Conservation (phyloP, 2,888 invertebrate genomes). For the Orthosia incerta region DNA sequence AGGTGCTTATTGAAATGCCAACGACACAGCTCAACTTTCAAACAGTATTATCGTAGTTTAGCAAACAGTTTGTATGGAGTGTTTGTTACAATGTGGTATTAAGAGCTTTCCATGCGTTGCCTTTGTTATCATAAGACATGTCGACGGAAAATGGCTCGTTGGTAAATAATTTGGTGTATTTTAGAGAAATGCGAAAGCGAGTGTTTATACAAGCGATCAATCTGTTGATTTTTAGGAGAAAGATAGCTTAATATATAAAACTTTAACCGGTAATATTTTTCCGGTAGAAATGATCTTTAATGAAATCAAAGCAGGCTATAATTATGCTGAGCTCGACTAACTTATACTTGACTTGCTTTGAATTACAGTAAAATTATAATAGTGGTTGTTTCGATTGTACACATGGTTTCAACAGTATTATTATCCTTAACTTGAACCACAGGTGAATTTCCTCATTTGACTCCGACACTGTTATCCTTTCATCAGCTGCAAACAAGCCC, state of each 20-base stretch:
- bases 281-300: too few relatives aligned
- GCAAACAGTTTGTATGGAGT: slow-evolving; percentile 25
- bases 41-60: slow-evolving; percentile 23
- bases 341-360: too few relatives aligned
- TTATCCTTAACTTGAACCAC: slow-evolving; percentile 1
- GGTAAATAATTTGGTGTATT: slow-evolving; percentile 30
- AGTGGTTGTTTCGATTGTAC: not conserved
- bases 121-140: slow-evolving; percentile 21
- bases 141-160: slow-evolving; percentile 8
- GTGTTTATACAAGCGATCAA: not conserved
- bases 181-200: not conserved
- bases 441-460: slow-evolving; percentile 30
- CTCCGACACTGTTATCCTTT: slow-evolving; percentile 34
- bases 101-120: slow-evolving; percentile 16
- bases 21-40: slow-evolving; percentile 38
- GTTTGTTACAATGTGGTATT: slow-evolving; percentile 30
- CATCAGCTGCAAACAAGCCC: slow-evolving; percentile 39
- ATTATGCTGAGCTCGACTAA: too few relatives aligned
- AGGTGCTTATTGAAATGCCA: slow-evolving; percentile 31
- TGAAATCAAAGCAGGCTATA: too few relatives aligned
- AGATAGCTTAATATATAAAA: not conserved
- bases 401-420: not conserved
- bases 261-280: too few relatives aligned
- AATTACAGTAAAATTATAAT: not conserved
- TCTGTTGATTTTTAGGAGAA: not conserved